These are phyloP conservation scores for Pandion haliaetus DNA, from an alignment of 2,113 vertebrate species.

Conservation along the genomic window DNA sequence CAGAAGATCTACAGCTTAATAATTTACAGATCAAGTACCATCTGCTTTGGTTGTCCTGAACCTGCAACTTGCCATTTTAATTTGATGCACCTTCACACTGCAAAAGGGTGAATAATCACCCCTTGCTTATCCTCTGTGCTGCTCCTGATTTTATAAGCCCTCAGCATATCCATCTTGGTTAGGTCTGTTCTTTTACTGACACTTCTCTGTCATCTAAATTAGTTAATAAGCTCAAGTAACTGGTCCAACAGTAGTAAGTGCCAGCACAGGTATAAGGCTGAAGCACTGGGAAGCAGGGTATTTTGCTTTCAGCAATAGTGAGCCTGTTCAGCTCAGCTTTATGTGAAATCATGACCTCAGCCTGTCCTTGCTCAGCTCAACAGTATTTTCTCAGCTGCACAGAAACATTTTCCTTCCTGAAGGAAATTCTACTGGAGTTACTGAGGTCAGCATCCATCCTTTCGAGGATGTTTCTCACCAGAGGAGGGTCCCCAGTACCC, in stretches of 20 bases:
- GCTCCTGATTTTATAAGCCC: not conserved
- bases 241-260: not conserved
- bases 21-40: not conserved
- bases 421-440: not conserved
- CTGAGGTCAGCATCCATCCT: not conserved
- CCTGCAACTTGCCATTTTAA: not conserved
- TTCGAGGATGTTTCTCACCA: not conserved
- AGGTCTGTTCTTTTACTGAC: not conserved
- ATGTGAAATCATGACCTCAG: not conserved
- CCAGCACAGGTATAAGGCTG: not conserved
- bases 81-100: not conserved
- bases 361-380: not conserved
- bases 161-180: not conserved
- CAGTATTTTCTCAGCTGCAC: not conserved
- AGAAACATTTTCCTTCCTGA: not conserved
- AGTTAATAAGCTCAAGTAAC: not conserved
- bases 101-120: not conserved
- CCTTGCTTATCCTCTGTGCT: not conserved
- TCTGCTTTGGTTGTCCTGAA: not conserved
- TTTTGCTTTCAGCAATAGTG: not conserved
- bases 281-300: not conserved
- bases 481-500: not conserved
- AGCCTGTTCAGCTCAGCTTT: not conserved
- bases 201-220: not conserved
- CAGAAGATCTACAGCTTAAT: not conserved